A percentile compares a stretch with the other conserved stretches of the same genome.
Evolutionary conservation across 2,888 invertebrate species (phyloP).

Genomic region (Macrosiphum euphorbiae): DNA sequence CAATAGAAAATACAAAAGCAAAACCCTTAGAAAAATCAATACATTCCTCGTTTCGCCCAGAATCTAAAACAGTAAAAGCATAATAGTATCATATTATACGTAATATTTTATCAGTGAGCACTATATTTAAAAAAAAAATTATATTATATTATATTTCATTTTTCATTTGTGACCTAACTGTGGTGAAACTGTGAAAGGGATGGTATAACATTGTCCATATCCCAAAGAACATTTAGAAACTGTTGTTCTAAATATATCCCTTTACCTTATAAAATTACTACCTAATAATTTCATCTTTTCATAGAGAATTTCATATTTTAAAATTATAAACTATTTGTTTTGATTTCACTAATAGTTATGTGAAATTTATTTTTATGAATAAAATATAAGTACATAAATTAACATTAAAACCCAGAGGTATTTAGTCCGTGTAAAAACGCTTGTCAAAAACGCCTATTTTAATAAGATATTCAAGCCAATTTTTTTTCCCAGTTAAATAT

Average conservation of each 20-base stretch:
- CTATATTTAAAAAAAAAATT: not conserved
- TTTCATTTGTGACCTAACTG: not conserved
- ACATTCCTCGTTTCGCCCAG: not conserved
- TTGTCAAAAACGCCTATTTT: not conserved
- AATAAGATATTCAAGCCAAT: constrained; percentile 1
- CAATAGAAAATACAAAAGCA: not conserved
- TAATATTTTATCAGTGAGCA: not conserved
- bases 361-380: not conserved
- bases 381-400: not conserved
- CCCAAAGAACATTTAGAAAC: not conserved
- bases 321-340: not conserved
- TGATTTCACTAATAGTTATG: not conserved
- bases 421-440: not conserved
- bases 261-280: not conserved
- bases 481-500: not conserved
- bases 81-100: not conserved
- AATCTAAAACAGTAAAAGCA: not conserved
- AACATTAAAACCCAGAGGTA: not conserved
- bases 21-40: not conserved
- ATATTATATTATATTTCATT: not conserved
- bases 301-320: not conserved
- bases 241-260: not conserved
- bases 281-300: not conserved
- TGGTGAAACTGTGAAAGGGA: not conserved
- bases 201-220: not conserved